phyloP scores from a whole-genome alignment of 2,797 vertebrate species.

The Pseudochirops cupreus region DNA sequence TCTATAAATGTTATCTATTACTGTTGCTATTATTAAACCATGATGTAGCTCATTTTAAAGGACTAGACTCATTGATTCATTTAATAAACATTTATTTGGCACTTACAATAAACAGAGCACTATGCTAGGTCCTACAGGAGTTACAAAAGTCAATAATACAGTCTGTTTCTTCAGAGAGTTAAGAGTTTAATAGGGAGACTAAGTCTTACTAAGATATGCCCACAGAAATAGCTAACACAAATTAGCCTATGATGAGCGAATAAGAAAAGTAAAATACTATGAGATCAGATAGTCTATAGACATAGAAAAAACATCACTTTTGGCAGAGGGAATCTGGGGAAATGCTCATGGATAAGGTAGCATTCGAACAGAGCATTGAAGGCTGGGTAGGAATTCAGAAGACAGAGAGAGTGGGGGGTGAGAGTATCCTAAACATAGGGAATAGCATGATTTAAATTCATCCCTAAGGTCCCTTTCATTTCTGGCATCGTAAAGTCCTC shows the following conservation, averaged over 20 bases:
- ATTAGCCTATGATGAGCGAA: neutral
- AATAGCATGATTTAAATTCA: neutral
- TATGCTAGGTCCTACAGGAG: neutral
- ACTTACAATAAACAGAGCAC: neutral
- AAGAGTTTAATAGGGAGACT: neutral
- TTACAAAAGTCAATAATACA: neutral
- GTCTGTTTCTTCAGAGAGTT: neutral
- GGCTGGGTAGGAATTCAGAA: neutral
- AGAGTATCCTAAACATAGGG: neutral
- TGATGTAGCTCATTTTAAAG: neutral
- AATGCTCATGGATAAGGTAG: conserved; percentile 10
- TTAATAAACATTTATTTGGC: neutral
- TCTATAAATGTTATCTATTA: neutral
- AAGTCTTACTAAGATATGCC: neutral
- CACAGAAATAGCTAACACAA: neutral
- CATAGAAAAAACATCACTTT: neutral
- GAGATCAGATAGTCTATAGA: neutral
- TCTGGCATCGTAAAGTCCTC: neutral
- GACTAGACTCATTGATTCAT: neutral
- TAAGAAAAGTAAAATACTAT: neutral
- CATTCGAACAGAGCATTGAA: neutral
- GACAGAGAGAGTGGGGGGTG: neutral
- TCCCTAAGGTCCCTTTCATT: neutral
- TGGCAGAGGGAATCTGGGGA: neutral
- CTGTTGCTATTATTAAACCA: neutral